Base-by-base conservation (phyloP, 2,888 invertebrate species). In the Agapostemon virescens region DNA sequence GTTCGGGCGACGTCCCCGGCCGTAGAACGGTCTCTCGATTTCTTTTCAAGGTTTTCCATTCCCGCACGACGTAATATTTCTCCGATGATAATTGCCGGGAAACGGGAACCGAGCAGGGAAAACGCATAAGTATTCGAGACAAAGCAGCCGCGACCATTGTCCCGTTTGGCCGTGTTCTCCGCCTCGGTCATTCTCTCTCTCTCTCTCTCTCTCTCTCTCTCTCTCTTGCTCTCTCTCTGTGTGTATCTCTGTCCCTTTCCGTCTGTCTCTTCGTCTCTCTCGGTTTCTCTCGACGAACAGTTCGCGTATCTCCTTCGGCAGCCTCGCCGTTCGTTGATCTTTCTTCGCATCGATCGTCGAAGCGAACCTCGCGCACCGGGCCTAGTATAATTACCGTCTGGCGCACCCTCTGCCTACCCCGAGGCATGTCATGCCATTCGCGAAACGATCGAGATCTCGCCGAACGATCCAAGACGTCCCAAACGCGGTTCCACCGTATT, bases 131-230 rank as follows among this genome's bases (percentile, higher is more conserved):
- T 67, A 66, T 42, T 40, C 1, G 58, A 73, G 42, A 77, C 73
- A 77, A 77, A 73, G 58, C 36, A 13, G 11, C 42, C 69, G 61
- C 73, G 58, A 58, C 38, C 77, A 77, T 76, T 76, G 76, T 67
- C 73, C 66, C 36, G 42, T 73, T 77, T 26, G 38, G 45, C 13
- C 40, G 33, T 33, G 23, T 68, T 68, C 38, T 36, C 5, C 36
- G 33, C 0, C 30, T 26, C n/a, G n/a, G 1, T 45, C 23, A 11
- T 3, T 63, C 36, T 23, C 6, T 40, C 20, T 63, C 13, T 45
- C 33, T 40, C 17, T 40, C 38, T 38, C n/a, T 30, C 20, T 52
- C 30, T 3, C 13, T 45, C 45, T 45, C 45, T 45, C 15, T 17
- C n/a, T n/a, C n/a, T n/a, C n/a, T n/a, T n/a, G n/a, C n/a, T n/a